These are phyloP conservation scores for Epinephelus lanceolatus DNA, from an alignment of 2,113 vertebrate species.

Conservation along the genomic window DNA sequence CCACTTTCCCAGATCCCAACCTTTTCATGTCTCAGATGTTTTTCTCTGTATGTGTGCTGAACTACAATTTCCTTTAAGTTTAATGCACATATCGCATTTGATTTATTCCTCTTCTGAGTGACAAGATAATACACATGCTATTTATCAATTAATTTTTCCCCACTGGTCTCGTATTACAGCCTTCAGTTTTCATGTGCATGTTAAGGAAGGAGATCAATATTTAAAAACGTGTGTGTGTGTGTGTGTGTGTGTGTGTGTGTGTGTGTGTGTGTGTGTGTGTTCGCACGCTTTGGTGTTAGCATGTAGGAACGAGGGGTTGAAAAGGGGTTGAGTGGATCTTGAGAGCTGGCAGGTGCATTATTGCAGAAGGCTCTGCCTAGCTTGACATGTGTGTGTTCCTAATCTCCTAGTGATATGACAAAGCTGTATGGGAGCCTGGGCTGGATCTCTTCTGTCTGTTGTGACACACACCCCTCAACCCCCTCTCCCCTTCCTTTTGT, in stretches of 20 bases:
- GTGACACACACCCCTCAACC: constrained; percentile 50
- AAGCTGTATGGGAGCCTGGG: constrained; percentile 78
- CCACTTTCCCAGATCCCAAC: constrained; percentile 54
- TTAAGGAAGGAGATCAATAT: constrained; percentile 10
- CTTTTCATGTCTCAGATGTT: constrained; percentile 63
- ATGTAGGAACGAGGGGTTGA: constrained; percentile 46
- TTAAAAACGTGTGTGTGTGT: neutral
- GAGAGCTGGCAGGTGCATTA: constrained; percentile 83
- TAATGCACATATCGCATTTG: constrained; percentile 2
- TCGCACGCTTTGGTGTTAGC: constrained; percentile 38
- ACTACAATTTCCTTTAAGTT: constrained; percentile 24
- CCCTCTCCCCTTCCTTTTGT: constrained; percentile 50
- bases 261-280: neutral
- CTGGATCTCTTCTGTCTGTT: constrained; percentile 74
- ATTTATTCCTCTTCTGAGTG: neutral
- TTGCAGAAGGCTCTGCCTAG: constrained; percentile 76
- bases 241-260: neutral
- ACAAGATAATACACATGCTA: neutral
- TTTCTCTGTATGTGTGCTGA: constrained; percentile 4
- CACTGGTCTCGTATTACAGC: neutral
- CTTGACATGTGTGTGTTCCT: constrained; percentile 82
- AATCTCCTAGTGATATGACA: constrained; percentile 84
- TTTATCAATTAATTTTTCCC: neutral
- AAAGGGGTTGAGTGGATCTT: constrained; percentile 73
- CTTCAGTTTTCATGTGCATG: neutral